A percentile compares a stretch with the other conserved stretches of the same genome.
Conservation (phyloP, 2,888 invertebrate species). For the Drosophila merina region DNA sequence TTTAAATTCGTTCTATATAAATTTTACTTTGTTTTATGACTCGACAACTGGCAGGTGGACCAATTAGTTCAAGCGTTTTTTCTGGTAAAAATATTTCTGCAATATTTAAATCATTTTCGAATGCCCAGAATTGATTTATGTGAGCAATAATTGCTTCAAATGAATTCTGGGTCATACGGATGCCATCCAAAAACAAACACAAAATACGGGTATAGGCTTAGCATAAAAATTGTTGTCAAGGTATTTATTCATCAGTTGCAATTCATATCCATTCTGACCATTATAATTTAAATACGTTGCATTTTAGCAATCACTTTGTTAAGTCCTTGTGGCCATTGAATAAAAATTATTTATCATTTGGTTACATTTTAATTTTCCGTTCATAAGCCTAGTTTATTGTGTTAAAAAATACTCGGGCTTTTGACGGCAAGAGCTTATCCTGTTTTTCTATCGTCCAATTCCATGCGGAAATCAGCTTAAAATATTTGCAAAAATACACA, state of each 20-base stretch:
- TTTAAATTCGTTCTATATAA: constrained; percentile 22
- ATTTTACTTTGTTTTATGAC: constrained; percentile 47
- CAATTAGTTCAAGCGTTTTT: constrained; percentile 62
- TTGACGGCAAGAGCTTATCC: constrained; percentile 47
- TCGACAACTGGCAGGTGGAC: constrained; percentile 53
- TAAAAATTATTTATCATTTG: constrained; percentile 39
- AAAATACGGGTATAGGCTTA: constrained; percentile 1
- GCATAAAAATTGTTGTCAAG: constrained; percentile 7
- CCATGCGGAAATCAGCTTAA: constrained; percentile 71
- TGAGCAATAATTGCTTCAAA: constrained; percentile 54
- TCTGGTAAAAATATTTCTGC: constrained; percentile 16
- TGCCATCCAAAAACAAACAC: constrained; percentile 1
- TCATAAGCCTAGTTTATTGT: constrained; percentile 28
- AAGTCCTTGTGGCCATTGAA: constrained; percentile 31
- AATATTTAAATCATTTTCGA: constrained; percentile 47
- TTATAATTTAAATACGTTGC: constrained; percentile 26
- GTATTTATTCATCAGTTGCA: constrained; percentile 18
- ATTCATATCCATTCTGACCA: constrained; percentile 23
- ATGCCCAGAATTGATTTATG: constrained; percentile 57
- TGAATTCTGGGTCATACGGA: constrained; percentile 36
- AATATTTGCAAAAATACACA: constrained; percentile 54
- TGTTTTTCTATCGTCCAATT: constrained; percentile 56
- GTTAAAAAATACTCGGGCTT: constrained; percentile 15
- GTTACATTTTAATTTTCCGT: constrained; percentile 15
- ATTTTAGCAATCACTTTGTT: constrained; percentile 32